phyloP scores from a whole-genome alignment of 2,797 vertebrate genomes.

The Hipposideros larvatus region DNA sequence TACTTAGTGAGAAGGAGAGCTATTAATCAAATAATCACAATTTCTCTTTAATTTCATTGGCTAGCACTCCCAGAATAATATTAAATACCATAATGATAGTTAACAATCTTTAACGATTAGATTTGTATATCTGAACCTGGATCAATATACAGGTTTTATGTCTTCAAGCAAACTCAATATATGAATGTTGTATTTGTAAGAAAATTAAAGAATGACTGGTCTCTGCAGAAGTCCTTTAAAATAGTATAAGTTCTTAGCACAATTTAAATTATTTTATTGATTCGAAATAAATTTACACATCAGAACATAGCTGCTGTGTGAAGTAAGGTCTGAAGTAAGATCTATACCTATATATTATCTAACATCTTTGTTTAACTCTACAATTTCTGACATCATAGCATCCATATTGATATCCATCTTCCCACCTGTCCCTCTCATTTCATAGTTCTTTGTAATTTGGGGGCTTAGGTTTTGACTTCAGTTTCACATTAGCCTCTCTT shows the following conservation, averaged over 20 bases:
- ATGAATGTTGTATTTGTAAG: neutral
- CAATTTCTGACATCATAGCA: neutral
- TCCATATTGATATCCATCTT: neutral
- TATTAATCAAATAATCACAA: slow-evolving; percentile 60
- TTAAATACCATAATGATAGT: slow-evolving; percentile 23
- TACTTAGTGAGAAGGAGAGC: neutral
- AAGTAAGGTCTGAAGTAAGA: neutral
- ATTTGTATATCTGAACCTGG: slow-evolving; percentile 6
- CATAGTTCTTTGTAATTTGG: slow-evolving; percentile 19
- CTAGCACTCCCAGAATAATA: neutral
- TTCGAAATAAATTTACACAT: slow-evolving; percentile 41
- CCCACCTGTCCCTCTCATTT: neutral
- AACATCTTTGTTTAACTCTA: slow-evolving; percentile 23
- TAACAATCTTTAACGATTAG: slow-evolving; percentile 41
- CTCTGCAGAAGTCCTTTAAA: neutral
- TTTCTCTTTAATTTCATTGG: slow-evolving; percentile 24
- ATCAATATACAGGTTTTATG: slow-evolving; percentile 1
- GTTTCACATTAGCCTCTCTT: neutral
- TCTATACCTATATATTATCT: neutral
- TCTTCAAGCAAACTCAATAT: slow-evolving; percentile 30
- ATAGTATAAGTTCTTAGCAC: neutral
- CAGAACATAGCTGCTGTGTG: neutral
- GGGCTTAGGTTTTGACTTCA: slow-evolving; percentile 25
- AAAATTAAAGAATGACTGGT: slow-evolving; percentile 43
- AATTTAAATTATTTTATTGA: slow-evolving; percentile 49